Evolutionary conservation across 2,797 vertebrate species (phyloP), one percentile per base, ranked within the genome.

Genomic region (Xiphophorus birchmanni): DNA sequence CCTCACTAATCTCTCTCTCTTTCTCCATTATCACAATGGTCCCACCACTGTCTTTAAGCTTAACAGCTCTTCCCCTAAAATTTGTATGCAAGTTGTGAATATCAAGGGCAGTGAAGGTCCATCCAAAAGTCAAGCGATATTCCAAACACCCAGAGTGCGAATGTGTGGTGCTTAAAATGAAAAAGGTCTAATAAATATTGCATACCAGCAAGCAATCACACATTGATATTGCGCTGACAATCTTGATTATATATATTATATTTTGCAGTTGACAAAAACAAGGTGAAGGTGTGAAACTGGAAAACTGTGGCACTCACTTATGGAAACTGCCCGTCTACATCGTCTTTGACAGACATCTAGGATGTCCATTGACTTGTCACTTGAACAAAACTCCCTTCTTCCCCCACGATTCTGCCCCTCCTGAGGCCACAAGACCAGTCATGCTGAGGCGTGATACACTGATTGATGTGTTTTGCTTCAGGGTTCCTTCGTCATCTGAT

Each of bases 361-460:
- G 69, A 74, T 76, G 80, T 88, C 90, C 90, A 77, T 86, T 90
- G 92, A 82, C 84, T 87, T 90, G 88, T 88, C 86, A 86, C 85
- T 88, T 80, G 75, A 80, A 85, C 83, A 86, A 52, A 56, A 77
- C 81, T 78, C 78, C 58, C 8, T 11, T 45, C 17, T 48, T 18
- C 74, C 44, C 58, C 67, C 82, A 8, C 74, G 52, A 72, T 73
- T 73, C 71, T 45, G 26, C 76, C 79, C 80, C 37, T 77, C 84
- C 80, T 2, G 29, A 76, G 81, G 85, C 78, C 79, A 87, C 75
- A 52, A 35, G 72, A 77, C 81, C 83, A 60, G 81, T 82, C 84
- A 83, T 67, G 80, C 81, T 21, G 78, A 82, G 73, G 82, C 78
- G 87, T 26, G 32, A 80, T 8, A 23, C 12, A 0, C 40, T 85